Conservation (phyloP, 64 coral and sea anemone genomes). For the Pachyseris speciosa region DNA sequence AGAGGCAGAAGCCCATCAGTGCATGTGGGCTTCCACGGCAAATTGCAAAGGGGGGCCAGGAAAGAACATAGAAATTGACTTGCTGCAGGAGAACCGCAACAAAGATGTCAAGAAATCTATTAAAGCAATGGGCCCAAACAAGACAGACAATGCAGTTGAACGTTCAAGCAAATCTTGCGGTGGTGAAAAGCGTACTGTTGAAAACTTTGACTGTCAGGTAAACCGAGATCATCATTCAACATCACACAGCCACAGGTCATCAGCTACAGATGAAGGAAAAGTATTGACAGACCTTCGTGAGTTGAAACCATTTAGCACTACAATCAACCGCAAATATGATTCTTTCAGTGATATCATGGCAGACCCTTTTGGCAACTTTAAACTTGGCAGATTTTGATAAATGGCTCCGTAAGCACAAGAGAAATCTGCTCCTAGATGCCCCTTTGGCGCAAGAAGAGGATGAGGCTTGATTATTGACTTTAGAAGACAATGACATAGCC, state of each 20-base stretch:
- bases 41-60: conserved; percentile 50
- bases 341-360: conserved; percentile 7
- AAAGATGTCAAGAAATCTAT: conserved; percentile 30
- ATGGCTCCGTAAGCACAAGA: neutral
- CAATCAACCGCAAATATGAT: neutral
- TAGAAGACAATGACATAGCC: too few relatives aligned
- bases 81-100: too few relatives aligned
- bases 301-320: conserved; percentile 31
- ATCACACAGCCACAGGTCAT: neutral
- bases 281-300: neutral
- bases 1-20: conserved; percentile 17
- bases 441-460: too few relatives aligned
- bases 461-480: too few relatives aligned
- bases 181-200: conserved; percentile 10
- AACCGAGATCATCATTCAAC: too few relatives aligned
- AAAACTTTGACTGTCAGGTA: conserved; percentile 49
- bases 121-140: conserved; percentile 37
- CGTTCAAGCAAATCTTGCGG: neutral
- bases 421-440: conserved; percentile 6
- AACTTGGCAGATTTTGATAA: neutral
- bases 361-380: neutral
- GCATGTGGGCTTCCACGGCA: conserved; percentile 4
- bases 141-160: conserved; percentile 22
- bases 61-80: conserved; percentile 58
- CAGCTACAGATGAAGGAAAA: conserved; percentile 1